These are phyloP conservation scores for Lordiphosa fenestrarum DNA, from an alignment of 2,888 invertebrate genomes.

Conservation along the genomic window DNA sequence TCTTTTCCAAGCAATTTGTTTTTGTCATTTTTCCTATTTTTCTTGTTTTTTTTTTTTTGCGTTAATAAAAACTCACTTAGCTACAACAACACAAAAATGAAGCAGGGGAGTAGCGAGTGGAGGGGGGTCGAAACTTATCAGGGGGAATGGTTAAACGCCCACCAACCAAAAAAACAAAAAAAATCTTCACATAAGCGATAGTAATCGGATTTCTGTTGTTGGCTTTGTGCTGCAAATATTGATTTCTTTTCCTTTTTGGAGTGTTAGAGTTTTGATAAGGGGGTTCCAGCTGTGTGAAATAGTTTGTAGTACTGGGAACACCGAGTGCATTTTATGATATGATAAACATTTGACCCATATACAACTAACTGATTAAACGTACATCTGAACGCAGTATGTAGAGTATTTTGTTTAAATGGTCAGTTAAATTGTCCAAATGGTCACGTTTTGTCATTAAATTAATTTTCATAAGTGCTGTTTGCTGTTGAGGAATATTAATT, in stretches of 20 bases:
- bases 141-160: constrained; percentile 21
- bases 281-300: constrained; percentile 5
- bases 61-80: no score
- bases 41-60: no score
- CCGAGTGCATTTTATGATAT: constrained; percentile 70
- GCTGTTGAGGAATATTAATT: constrained; percentile 32
- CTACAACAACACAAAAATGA: no score
- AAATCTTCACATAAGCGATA: no score
- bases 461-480: not conserved
- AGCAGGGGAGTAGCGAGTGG: not conserved
- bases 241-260: constrained; percentile 51
- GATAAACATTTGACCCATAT: constrained; percentile 45
- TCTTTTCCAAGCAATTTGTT: constrained; percentile 16
- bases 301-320: constrained; percentile 7
- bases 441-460: constrained; percentile 31
- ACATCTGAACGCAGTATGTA: not conserved
- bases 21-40: constrained; percentile 4
- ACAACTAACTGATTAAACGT: constrained; percentile 10
- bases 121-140: constrained; percentile 42
- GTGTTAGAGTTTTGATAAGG: not conserved
- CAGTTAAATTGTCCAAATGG: constrained; percentile 32
- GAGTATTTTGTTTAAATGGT: not conserved
- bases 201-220: constrained; percentile 10
- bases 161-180: no score
- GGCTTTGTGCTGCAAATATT: constrained; percentile 63